Conservation (phyloP, 2,797 vertebrate species). For the Myotis myotis region DNA sequence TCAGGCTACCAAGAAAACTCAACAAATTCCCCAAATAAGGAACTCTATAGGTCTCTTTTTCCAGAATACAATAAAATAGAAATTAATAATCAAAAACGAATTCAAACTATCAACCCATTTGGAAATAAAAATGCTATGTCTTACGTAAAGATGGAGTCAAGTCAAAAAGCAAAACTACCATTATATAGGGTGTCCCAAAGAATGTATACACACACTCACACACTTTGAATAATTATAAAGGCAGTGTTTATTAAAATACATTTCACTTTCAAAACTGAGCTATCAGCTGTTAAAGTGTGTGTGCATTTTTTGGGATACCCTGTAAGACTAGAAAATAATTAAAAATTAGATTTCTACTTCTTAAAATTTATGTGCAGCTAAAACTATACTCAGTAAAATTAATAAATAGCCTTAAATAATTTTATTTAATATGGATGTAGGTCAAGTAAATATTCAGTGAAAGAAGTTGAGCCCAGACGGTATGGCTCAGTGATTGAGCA, state of each 20-base stretch:
- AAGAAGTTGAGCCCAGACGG: not conserved
- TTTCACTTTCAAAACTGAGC: not conserved
- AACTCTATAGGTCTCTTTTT: not conserved
- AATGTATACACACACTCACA: too few species aligned
- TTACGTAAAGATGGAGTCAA: constrained; percentile 36
- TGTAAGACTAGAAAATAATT: constrained; percentile 33
- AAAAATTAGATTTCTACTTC: constrained; percentile 16
- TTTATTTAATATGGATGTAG: constrained; percentile 29
- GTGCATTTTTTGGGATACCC: too few species aligned
- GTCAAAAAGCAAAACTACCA: constrained; percentile 16
- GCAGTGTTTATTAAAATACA: too few species aligned
- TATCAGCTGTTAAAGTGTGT: not conserved
- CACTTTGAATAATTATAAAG: too few species aligned
- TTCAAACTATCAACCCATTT: constrained; percentile 32
- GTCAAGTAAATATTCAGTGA: constrained; percentile 17
- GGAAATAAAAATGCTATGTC: constrained; percentile 34
- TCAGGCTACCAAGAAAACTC: not conserved
- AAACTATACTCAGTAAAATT: constrained; percentile 27
- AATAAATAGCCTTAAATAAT: not conserved
- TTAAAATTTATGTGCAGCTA: not conserved
- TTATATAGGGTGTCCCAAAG: not conserved
- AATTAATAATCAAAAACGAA: constrained; percentile 50
- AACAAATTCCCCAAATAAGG: not conserved
- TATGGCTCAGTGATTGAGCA: too few species aligned
- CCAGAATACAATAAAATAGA: constrained; percentile 40